phyloP scores from a whole-genome alignment of 2,113 vertebrate species.

The Setophaga kirtlandii region DNA sequence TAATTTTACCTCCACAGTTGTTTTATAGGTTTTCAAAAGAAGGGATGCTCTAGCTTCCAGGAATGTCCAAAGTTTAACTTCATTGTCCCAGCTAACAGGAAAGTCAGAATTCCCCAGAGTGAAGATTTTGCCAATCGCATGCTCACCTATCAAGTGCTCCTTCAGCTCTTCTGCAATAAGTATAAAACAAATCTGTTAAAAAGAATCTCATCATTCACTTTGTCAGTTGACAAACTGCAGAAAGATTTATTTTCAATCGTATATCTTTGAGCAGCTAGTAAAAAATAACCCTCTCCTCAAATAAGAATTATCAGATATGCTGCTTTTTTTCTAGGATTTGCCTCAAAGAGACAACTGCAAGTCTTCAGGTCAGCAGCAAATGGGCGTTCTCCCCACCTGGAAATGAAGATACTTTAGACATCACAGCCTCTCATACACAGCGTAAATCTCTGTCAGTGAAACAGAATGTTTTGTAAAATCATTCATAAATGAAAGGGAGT shows the following conservation, averaged over 20 bases:
- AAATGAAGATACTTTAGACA: background rate
- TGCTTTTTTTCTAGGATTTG: background rate
- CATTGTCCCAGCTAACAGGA: conserved; percentile 97
- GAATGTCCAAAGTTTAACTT: conserved; percentile 97
- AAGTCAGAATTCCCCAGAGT: conserved; percentile 93
- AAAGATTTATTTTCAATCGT: background rate
- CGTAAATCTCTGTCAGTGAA: background rate
- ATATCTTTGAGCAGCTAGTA: background rate
- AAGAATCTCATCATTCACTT: background rate
- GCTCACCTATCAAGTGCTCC: conserved; percentile 90
- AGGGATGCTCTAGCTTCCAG: conserved; percentile 93
- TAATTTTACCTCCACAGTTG: conserved; percentile 82
- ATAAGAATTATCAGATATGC: background rate
- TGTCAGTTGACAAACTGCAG: background rate
- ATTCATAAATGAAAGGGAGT: background rate
- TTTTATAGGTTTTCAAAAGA: conserved; percentile 95
- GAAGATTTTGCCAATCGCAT: conserved; percentile 92
- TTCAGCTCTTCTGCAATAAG: conserved; percentile 89
- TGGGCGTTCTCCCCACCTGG: background rate
- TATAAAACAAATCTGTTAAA: conserved; percentile 44
- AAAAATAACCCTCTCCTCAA: background rate
- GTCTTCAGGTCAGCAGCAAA: background rate
- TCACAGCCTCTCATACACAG: background rate
- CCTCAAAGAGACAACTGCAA: background rate
- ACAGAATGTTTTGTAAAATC: background rate